Percentiles rank a stretch among this genome's conserved stretches.
Evolutionary conservation across 1,140 invertebrate genomes (phyloP).

Genomic region (Leguminivora glycinivorella): DNA sequence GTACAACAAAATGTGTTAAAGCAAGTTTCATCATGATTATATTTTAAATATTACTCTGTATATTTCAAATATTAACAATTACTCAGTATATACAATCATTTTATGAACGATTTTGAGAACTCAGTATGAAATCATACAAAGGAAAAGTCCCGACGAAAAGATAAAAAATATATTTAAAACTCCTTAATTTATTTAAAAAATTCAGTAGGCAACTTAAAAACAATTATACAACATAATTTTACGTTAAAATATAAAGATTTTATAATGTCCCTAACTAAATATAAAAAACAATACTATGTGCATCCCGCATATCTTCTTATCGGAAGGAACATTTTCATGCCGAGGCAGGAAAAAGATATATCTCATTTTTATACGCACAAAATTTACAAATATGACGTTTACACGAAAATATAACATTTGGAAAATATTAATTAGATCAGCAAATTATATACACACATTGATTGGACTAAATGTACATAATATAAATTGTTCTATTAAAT

Average conservation of each 20-base stretch:
- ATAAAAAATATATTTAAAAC: slow-evolving; percentile 5
- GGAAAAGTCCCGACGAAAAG: too few species aligned
- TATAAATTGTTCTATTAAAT: slow-evolving; percentile 19
- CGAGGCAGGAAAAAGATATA: too few species aligned
- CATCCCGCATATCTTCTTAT: too few species aligned
- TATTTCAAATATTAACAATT: background rate
- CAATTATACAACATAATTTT: slow-evolving; percentile 17
- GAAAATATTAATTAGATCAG: background rate
- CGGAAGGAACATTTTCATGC: too few species aligned
- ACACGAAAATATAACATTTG: background rate
- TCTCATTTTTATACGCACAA: background rate
- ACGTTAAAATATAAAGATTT: too few species aligned
- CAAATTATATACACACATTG: slow-evolving; percentile 13
- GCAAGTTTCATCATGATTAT: background rate
- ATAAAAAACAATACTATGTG: too few species aligned
- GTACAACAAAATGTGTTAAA: background rate
- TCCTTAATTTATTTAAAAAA: background rate
- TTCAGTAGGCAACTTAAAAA: too few species aligned
- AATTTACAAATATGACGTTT: background rate
- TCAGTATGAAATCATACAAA: too few species aligned
- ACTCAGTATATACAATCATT: too few species aligned
- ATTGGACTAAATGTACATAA: slow-evolving; percentile 15
- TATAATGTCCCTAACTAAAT: too few species aligned
- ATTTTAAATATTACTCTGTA: background rate
- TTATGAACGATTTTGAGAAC: too few species aligned